Percentiles rank a stretch among this genome's conserved stretches.
Evolutionary conservation across 2,797 vertebrate species (phyloP).

Genomic region (Muscicapa striata): DNA sequence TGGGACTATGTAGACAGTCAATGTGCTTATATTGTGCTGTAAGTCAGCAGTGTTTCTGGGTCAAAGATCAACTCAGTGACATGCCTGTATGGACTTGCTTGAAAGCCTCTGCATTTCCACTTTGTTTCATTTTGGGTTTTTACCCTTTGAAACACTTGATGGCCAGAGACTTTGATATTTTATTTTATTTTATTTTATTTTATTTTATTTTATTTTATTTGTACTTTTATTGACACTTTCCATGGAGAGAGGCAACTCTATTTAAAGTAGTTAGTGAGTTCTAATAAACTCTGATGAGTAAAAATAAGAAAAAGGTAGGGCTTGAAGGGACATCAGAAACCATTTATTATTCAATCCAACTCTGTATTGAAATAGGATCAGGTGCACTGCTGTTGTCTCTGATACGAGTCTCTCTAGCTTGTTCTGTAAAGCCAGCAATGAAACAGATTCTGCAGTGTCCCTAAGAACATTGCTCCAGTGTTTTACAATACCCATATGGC

Average conservation of each 20-base stretch:
- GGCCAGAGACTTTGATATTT: background rate
- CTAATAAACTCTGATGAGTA: background rate
- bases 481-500: background rate
- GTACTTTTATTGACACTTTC: background rate
- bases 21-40: background rate
- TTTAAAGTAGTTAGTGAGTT: background rate
- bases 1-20: background rate
- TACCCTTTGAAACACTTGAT: background rate
- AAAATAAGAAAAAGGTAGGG: background rate
- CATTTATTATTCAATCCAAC: background rate
- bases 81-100: background rate
- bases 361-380: background rate
- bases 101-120: background rate
- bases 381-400: background rate
- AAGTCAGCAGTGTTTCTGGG: background rate
- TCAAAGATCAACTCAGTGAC: background rate
- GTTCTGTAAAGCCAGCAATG: background rate
- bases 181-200: background rate
- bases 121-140: background rate
- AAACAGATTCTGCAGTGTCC: background rate
- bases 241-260: background rate
- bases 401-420: background rate
- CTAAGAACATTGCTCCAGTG: background rate
- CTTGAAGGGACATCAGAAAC: background rate
- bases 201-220: background rate